A percentile compares a stretch with the other conserved stretches of the same genome.
phyloP scores from a whole-genome alignment of 2,888 invertebrate genomes.

The Odiellus spinosus region DNA sequence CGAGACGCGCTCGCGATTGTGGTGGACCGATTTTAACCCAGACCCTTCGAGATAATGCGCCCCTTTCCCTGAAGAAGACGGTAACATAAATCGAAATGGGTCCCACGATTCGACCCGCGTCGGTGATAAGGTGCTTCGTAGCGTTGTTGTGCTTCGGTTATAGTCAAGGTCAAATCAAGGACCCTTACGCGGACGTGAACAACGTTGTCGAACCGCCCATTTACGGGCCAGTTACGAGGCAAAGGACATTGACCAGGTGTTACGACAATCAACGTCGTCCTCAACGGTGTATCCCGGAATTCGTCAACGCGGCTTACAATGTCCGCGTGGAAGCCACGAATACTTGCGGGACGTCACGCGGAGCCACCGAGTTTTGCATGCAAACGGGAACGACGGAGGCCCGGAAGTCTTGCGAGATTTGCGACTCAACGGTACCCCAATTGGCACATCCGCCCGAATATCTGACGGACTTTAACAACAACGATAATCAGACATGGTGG shows the following conservation, averaged over 20 bases:
- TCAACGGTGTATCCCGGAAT: constrained; percentile 86
- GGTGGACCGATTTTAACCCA: too few relatives aligned
- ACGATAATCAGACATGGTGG: constrained; percentile 88
- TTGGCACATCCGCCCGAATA: constrained; percentile 52
- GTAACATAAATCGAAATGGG: too few relatives aligned
- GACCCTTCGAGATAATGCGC: too few relatives aligned
- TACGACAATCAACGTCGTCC: constrained; percentile 28
- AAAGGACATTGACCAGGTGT: constrained; percentile 21
- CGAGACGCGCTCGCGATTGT: too few relatives aligned
- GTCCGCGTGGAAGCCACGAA: constrained; percentile 81
- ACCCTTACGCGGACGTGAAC: too few relatives aligned
- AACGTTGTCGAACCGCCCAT: too few relatives aligned
- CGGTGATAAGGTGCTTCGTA: too few relatives aligned
- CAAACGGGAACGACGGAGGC: constrained; percentile 59
- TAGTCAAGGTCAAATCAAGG: too few relatives aligned
- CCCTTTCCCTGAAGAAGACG: too few relatives aligned
- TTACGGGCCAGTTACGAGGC: not conserved
- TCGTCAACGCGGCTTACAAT: constrained; percentile 88
- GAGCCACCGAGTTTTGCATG: constrained; percentile 65
- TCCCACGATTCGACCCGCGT: too few relatives aligned
- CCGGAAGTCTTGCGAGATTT: constrained; percentile 61
- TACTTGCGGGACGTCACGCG: constrained; percentile 69
- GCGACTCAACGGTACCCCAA: constrained; percentile 41
- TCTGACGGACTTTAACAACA: constrained; percentile 81
- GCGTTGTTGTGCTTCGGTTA: too few relatives aligned